Base-by-base conservation (phyloP, 2,113 vertebrate genomes). In the Xerus inauris region DNA sequence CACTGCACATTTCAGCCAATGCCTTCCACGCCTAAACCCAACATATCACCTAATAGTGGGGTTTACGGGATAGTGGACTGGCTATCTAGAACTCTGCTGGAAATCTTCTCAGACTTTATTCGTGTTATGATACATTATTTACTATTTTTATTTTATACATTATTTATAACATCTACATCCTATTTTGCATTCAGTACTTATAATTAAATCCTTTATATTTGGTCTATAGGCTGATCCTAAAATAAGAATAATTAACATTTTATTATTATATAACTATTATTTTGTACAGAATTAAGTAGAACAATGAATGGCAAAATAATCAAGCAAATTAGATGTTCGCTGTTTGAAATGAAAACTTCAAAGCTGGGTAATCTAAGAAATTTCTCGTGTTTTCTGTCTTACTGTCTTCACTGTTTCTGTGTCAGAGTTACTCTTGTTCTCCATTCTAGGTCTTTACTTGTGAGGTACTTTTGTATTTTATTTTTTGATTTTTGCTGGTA, bases 321-420 rank as follows among this genome's bases (percentile, higher is more conserved):
- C 54, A 57, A 84, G 59, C 42, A 89, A 96, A 47, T 87, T 87
- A 57, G 45, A 57, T 49, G 47, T 92, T 81, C 73, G 26, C 28
- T 73, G 0, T 84, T 88, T 87, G 57, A 86, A 86, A 71, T 84
- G 40, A 96, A 89, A 89, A 81, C 64, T 86, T 90, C 35, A 69
- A 71, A 94, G 79, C 54, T 71, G 16, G 28, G 54, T 26, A 94
- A 16, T 16, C 24, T 16, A 82, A 64, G 32, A 3, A 72, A 47
- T 86, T 71, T 81, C 26, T 86, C 87, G 69, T 57, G 14, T 87
- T 64, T 67, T 42, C 51, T 2, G 0, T 71, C 3, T 49, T 7
- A 64, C 1, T 42, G 81, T n/a, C 20, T 47, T 77, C 45, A 28
- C 42, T 73, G 28, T 42, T 42, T 87, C 51, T 84, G 19, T 87